Base-by-base conservation (phyloP, 1,140 invertebrate genomes). In the Ridgeia piscesae region DNA sequence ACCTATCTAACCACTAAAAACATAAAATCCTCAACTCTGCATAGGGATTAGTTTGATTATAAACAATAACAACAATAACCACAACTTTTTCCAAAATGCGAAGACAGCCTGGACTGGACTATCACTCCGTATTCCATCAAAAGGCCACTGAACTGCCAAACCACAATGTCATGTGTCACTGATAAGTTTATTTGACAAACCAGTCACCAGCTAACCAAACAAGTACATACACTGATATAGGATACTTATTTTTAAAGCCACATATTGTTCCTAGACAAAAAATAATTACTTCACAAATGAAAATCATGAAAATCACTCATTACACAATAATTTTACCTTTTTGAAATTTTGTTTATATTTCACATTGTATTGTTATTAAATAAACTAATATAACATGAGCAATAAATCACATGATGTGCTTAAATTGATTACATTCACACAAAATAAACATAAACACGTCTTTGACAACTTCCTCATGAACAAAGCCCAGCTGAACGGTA, bases 181-280 rank as follows among this genome's bases (percentile, higher is more conserved):
- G 58, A 77, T 77, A 77, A 77, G 58, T 77, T 77, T 77, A 77
- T 77, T 77, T 77, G 58, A 77, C 58, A 77, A 21, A 77, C 58
- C 17, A 77, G 27, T 77, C 14, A 77, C 14, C 58, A 77, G 2
- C 58, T 77, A 77, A 77, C 58, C 58, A 77, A 77, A 77, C 58
- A 77, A 4, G 58, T 77, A 77, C 27, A 77, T 8, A 77, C 11
- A 14, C 58, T 77, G 0, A 77, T 77, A 77, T 77, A 21, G 58
- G 58, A 77, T 77, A 77, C 27, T 77, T 77, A 77, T 21, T 77
- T 21, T 42, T 42, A 11, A 42, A 77, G 27, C 8, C 27, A 8
- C 27, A 21, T 77, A 21, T 77, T 77, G 58, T 77, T 77, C 4
- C 17, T 77, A 21, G 11, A 31, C 11, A 77, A n/a, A 77, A 21